Conservation (phyloP, 2,888 invertebrate genomes). For the Meta bourneti region DNA sequence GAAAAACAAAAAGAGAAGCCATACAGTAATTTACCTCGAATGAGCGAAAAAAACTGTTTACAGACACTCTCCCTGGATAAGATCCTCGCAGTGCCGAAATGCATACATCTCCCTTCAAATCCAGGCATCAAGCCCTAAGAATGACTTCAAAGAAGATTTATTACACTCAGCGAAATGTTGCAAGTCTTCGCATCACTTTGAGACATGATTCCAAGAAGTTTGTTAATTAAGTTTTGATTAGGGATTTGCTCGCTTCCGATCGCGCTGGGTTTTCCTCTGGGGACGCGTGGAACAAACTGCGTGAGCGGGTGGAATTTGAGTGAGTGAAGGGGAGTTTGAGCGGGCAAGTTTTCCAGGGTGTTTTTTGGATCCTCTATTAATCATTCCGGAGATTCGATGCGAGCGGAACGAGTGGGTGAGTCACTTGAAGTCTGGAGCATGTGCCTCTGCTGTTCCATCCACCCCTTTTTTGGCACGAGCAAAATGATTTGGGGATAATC, state of each 20-base stretch:
- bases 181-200: constrained; percentile 42
- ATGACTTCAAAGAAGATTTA: constrained; percentile 60
- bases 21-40: not conserved
- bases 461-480: not conserved
- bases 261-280: too few species aligned
- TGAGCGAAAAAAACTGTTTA: not conserved
- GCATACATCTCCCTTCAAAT: too few species aligned
- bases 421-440: not conserved
- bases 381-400: not conserved
- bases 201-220: constrained; percentile 60
- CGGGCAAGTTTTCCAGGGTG: not conserved
- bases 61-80: not conserved
- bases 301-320: not conserved
- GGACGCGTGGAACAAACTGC: not conserved
- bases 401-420: not conserved
- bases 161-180: constrained; percentile 28
- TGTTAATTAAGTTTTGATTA: constrained; percentile 75
- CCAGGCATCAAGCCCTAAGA: constrained; percentile 10
- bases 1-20: not conserved
- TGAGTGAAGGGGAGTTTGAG: not conserved
- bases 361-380: not conserved
- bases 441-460: not conserved
- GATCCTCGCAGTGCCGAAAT: too few species aligned
- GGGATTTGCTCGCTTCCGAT: constrained; percentile 32
- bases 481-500: not conserved